phyloP scores from a whole-genome alignment of 2,888 invertebrate genomes.

The Deilephila elpenor region DNA sequence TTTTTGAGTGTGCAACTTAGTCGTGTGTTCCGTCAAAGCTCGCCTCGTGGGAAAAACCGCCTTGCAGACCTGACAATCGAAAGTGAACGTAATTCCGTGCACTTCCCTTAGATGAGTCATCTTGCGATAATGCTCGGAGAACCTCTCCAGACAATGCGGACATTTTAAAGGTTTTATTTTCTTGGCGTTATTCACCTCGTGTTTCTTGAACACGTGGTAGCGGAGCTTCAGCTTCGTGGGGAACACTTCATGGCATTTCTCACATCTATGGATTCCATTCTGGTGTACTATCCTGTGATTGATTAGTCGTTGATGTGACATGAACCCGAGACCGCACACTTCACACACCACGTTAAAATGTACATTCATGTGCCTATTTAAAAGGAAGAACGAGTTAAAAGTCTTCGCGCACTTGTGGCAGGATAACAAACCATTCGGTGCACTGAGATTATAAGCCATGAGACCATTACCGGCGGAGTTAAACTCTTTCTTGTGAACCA shows the following conservation, averaged over 20 bases:
- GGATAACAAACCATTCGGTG: slow-evolving; percentile 62
- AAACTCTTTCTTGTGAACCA: slow-evolving; percentile 71
- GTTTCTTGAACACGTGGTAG: slow-evolving; percentile 73
- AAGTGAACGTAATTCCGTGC: slow-evolving; percentile 73
- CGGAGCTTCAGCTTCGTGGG: slow-evolving; percentile 72
- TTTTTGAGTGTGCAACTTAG: slow-evolving; percentile 72
- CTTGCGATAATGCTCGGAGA: slow-evolving; percentile 75
- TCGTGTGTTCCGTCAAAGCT: slow-evolving; percentile 75
- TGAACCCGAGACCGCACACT: slow-evolving; percentile 76
- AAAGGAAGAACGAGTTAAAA: slow-evolving; percentile 73
- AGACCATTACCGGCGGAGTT: slow-evolving; percentile 75
- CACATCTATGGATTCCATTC: slow-evolving; percentile 71
- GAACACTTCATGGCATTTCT: slow-evolving; percentile 71
- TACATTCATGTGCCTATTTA: slow-evolving; percentile 78
- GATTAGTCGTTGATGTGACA: slow-evolving; percentile 73
- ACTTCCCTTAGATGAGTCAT: slow-evolving; percentile 76
- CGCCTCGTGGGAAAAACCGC: slow-evolving; percentile 67
- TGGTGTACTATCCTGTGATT: slow-evolving; percentile 76
- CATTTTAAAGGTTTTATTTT: slow-evolving; percentile 75
- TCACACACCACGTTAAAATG: slow-evolving; percentile 79
- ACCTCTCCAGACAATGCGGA: slow-evolving; percentile 75
- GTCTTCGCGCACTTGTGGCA: slow-evolving; percentile 73
- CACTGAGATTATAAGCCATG: slow-evolving; percentile 71
- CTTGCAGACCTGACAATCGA: slow-evolving; percentile 72
- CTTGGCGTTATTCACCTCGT: slow-evolving; percentile 68